Conservation (phyloP, 2,797 vertebrate genomes). For the Helicolenus hilgendorfi region DNA sequence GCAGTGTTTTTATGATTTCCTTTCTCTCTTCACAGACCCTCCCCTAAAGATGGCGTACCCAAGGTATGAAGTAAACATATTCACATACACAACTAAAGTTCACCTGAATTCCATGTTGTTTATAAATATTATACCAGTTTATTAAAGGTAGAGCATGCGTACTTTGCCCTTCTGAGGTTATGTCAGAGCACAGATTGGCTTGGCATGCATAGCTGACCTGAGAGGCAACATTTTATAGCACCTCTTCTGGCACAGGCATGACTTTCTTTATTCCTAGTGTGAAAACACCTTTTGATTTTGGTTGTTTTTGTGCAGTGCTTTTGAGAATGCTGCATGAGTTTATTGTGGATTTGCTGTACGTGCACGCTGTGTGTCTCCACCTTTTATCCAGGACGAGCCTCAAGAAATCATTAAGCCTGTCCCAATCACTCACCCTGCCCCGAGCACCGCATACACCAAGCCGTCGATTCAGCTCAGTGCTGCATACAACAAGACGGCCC, state of each 20-base stretch:
- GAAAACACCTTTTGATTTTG: constrained; percentile 5
- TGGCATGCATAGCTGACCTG: constrained; percentile 40
- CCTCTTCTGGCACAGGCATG: constrained; percentile 38
- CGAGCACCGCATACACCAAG: constrained; percentile 89
- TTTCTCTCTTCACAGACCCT: constrained; percentile 88
- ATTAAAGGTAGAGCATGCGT: constrained; percentile 18
- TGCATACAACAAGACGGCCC: constrained; percentile 97
- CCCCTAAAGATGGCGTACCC: constrained; percentile 87
- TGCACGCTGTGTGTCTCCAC: constrained; percentile 85
- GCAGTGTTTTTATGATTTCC: constrained; percentile 2
- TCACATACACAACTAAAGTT: not conserved
- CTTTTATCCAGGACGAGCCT: constrained; percentile 91
- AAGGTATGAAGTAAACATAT: constrained; percentile 89
- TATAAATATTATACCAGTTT: not conserved
- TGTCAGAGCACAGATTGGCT: constrained; percentile 40
- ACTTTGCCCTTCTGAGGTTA: constrained; percentile 74
- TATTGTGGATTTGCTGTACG: constrained; percentile 63
- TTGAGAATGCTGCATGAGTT: constrained; percentile 71
- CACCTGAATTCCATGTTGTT: not conserved
- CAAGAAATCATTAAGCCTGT: constrained; percentile 97
- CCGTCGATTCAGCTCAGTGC: constrained; percentile 80
- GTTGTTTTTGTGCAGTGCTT: constrained; percentile 21
- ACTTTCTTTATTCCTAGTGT: constrained; percentile 19
- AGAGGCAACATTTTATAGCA: constrained; percentile 10
- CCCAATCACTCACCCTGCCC: constrained; percentile 92